phyloP scores from a whole-genome alignment of 2,797 vertebrate species.

The Gymnodraco acuticeps region DNA sequence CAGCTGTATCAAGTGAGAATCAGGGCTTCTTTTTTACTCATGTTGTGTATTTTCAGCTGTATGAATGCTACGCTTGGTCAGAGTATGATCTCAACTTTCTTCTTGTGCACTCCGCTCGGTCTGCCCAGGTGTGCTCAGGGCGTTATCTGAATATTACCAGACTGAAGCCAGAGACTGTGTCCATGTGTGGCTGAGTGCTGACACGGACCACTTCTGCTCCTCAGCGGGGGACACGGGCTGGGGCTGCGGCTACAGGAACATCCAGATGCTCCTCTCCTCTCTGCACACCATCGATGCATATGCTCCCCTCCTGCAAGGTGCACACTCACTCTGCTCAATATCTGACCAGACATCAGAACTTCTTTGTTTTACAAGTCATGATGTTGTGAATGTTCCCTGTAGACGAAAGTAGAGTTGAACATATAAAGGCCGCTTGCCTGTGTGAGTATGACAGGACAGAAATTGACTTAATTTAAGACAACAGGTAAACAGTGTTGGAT shows the following conservation, averaged over 20 bases:
- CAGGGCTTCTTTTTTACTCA: no score
- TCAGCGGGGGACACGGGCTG: conserved; percentile 93
- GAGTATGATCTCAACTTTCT: not conserved
- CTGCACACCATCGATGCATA: conserved; percentile 85
- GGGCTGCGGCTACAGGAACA: conserved; percentile 97
- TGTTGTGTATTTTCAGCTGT: no score
- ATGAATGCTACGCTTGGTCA: no score
- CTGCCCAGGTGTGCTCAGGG: conserved; percentile 86
- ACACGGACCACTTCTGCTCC: conserved; percentile 91
- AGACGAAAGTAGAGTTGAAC: not conserved
- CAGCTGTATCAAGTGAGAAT: no score
- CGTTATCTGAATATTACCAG: conserved; percentile 87
- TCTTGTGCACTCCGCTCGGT: conserved; percentile 6
- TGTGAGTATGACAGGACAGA: not conserved
- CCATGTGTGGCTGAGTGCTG: conserved; percentile 91
- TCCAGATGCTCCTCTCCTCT: conserved; percentile 95
- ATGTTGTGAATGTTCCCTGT: not conserved
- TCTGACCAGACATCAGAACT: not conserved
- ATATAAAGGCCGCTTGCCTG: not conserved
- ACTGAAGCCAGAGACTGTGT: conserved; percentile 81
- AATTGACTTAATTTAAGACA: not conserved
- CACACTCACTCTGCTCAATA: not conserved
- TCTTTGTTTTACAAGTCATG: not conserved
- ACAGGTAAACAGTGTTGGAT: not conserved
- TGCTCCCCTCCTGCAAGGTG: conserved; percentile 86